Conservation (phyloP, 2,797 vertebrate genomes). For the Eutrigla gurnardus region DNA sequence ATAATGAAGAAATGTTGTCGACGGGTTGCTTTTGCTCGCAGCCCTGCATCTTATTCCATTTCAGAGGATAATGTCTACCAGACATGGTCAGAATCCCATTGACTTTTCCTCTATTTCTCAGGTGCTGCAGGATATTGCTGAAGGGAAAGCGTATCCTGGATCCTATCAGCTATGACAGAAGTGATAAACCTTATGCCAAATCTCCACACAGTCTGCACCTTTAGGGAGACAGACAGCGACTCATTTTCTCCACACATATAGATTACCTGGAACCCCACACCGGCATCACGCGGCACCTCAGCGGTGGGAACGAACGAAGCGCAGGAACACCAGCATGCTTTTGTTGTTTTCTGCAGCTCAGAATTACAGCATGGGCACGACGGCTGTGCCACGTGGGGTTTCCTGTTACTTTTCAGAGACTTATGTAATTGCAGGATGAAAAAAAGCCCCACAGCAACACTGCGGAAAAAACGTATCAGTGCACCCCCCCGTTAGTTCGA, state of each 20-base stretch:
- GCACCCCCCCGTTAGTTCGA: constrained; percentile 1
- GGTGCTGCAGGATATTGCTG: constrained; percentile 11
- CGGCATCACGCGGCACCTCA: neutral
- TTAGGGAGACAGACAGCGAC: constrained; percentile 4
- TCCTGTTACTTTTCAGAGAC: constrained; percentile 44
- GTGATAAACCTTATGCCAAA: neutral
- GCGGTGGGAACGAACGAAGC: constrained; percentile 15
- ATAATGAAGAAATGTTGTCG: neutral
- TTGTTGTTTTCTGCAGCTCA: constrained; percentile 28
- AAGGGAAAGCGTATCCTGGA: constrained; percentile 15
- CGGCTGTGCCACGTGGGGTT: constrained; percentile 23
- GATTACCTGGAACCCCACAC: constrained; percentile 17
- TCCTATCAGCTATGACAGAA: constrained; percentile 29
- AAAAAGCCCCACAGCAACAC: constrained; percentile 25
- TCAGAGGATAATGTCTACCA: constrained; percentile 7
- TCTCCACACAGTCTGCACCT: constrained; percentile 20
- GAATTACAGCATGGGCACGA: constrained; percentile 22
- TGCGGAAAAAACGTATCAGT: constrained; percentile 18
- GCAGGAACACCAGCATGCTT: constrained; percentile 8
- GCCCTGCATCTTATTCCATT: neutral
- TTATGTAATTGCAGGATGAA: constrained; percentile 40
- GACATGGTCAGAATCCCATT: constrained; percentile 4
- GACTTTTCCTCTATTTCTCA: neutral
- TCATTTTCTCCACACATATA: constrained; percentile 14
- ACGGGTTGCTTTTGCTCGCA: neutral